Conservation (phyloP, 2,888 invertebrate genomes). For the Eristalinus sepulchralis region DNA sequence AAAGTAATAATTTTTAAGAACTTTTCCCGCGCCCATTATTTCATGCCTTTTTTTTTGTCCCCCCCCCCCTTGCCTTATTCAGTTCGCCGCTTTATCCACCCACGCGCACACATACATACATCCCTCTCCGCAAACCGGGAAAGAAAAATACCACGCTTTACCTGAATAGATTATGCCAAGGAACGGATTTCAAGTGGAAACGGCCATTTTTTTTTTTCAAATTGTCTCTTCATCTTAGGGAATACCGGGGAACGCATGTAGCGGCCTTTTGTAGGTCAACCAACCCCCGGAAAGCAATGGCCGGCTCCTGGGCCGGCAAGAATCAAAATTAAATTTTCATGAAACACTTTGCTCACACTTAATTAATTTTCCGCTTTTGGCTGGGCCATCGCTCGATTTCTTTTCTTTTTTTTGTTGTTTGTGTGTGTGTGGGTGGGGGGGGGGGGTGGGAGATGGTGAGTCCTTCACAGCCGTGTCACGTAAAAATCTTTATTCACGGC, state of each 20-base stretch:
- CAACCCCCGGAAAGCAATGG: background rate
- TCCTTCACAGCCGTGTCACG: constrained; percentile 24
- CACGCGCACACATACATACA: too few species aligned
- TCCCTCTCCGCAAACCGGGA: too few species aligned
- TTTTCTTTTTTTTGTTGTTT: background rate
- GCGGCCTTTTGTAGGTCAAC: constrained; percentile 17
- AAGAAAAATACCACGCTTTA: background rate
- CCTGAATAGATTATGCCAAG: constrained; percentile 1
- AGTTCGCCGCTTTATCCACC: too few species aligned
- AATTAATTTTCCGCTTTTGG: constrained; percentile 33
- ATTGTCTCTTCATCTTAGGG: background rate
- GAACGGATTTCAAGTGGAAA: constrained; percentile 6
- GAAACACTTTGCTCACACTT: constrained; percentile 25
- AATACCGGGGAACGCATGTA: background rate
- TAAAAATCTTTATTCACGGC: constrained; percentile 46
- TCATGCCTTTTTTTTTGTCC: too few species aligned
- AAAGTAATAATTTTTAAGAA: too few species aligned
- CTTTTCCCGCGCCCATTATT: too few species aligned
- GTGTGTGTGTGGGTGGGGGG: background rate
- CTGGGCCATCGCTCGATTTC: background rate
- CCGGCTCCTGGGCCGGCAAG: background rate
- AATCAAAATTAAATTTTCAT: constrained; percentile 14
- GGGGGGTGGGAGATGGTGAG: too few species aligned
- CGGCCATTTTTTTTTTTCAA: constrained; percentile 24
- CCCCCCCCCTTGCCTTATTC: too few species aligned